These are phyloP conservation scores for Hirundichthys speculiger DNA, from an alignment of 2,113 vertebrate species.

Conservation along the genomic window DNA sequence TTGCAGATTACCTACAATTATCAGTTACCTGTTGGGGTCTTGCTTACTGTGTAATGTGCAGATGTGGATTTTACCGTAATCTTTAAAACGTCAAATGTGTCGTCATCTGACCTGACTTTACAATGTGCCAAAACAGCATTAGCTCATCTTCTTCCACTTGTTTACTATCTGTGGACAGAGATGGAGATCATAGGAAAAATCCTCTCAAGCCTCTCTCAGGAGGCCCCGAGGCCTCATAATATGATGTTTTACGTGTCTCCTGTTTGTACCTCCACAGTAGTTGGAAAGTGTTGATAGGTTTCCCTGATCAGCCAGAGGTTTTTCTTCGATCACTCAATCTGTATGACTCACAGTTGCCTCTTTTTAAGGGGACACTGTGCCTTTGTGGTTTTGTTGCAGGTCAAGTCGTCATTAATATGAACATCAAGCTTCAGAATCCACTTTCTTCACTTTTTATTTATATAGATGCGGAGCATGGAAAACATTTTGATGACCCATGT, in stretches of 20 bases:
- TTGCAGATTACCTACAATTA: too few species aligned
- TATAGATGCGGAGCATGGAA: too few species aligned
- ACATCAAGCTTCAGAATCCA: too few species aligned
- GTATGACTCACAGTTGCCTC: slow-evolving; percentile 65
- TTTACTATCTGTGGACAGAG: slow-evolving; percentile 57
- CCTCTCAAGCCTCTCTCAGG: slow-evolving; percentile 43
- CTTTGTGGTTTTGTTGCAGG: too few species aligned
- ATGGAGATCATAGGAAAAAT: slow-evolving; percentile 68
- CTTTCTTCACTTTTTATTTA: too few species aligned
- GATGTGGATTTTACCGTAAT: too few species aligned
- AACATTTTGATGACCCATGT: background rate
- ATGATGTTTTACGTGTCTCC: slow-evolving; percentile 32
- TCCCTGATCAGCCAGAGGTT: slow-evolving; percentile 33
- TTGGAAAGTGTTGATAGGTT: slow-evolving; percentile 55
- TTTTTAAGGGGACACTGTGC: background rate
- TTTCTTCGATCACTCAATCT: slow-evolving; percentile 38
- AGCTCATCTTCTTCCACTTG: slow-evolving; percentile 72
- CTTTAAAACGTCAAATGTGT: background rate
- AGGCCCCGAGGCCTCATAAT: slow-evolving; percentile 57
- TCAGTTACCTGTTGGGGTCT: too few species aligned
- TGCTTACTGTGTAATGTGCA: too few species aligned
- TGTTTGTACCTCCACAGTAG: slow-evolving; percentile 47
- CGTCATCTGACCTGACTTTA: slow-evolving; percentile 21
- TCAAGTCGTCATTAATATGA: too few species aligned
- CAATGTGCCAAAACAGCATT: slow-evolving; percentile 58